A percentile compares a stretch with the other conserved stretches of the same genome.
These are phyloP conservation scores for Falco punctatus DNA, from an alignment of 2,113 vertebrate genomes.

Conservation along the genomic window DNA sequence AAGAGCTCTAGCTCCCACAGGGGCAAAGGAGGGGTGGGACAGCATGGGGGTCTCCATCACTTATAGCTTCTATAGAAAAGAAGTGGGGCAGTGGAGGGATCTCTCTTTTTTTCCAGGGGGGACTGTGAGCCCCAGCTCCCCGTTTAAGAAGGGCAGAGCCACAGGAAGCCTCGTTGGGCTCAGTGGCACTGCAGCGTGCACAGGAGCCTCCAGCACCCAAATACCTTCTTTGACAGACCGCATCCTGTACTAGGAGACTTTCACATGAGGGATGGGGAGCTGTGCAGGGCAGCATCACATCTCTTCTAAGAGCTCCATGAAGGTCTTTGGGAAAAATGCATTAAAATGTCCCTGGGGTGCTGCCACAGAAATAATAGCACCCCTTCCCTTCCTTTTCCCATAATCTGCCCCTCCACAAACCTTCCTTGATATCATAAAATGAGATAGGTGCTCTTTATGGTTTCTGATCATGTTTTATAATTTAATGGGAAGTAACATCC, in stretches of 20 bases:
- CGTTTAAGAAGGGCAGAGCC: neutral
- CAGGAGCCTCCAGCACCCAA: neutral
- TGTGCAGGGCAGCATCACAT: neutral
- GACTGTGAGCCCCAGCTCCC: neutral
- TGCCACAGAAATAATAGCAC: neutral
- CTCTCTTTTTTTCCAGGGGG: neutral
- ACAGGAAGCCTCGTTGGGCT: neutral
- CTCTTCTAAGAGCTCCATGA: neutral
- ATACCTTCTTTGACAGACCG: neutral
- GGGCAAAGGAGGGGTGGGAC: neutral
- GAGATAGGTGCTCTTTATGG: neutral
- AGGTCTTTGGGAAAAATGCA: neutral
- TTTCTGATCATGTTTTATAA: neutral
- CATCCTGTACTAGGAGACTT: neutral
- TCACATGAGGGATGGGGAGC: neutral
- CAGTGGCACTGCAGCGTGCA: neutral
- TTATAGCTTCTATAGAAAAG: neutral
- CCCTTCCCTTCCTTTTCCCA: neutral
- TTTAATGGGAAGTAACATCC: neutral
- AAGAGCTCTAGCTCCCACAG: neutral
- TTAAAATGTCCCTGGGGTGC: neutral
- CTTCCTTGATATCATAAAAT: neutral
- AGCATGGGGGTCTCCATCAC: accelerated
- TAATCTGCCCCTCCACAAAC: neutral
- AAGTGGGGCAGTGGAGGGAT: neutral